Evolutionary conservation across 2,113 vertebrate genomes (phyloP).

Genomic region (Glaucomys volans): DNA sequence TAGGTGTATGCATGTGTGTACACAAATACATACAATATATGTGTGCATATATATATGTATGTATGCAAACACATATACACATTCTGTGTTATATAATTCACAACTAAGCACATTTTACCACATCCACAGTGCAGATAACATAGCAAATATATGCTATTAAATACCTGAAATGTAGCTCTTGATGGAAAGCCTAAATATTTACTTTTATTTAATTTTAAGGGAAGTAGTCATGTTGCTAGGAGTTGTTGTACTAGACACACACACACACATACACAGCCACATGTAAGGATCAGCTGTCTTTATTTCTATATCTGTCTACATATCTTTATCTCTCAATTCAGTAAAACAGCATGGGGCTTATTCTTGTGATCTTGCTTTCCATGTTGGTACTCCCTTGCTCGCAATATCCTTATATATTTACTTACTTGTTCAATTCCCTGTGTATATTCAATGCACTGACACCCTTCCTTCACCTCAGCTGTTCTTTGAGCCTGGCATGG

Average conservation of each 20-base stretch:
- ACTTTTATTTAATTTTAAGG: neutral
- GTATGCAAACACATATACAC: neutral
- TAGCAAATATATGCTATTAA: neutral
- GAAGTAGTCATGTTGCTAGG: neutral
- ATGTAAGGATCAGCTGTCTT: neutral
- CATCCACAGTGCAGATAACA: neutral
- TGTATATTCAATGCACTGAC: too few species aligned
- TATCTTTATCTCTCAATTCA: too few species aligned
- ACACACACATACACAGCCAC: neutral
- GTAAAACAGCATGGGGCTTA: fast-evolving
- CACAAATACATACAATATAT: neutral
- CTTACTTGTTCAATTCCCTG: neutral
- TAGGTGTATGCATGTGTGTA: too few species aligned
- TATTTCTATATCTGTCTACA: neutral
- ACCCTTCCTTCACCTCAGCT: neutral
- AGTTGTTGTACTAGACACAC: neutral
- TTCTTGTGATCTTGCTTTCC: neutral
- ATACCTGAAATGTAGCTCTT: neutral
- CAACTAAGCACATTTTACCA: neutral
- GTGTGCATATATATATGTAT: neutral
- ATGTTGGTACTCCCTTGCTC: neutral
- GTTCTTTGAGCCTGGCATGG: neutral
- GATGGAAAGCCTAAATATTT: neutral
- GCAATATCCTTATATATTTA: neutral
- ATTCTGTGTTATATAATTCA: neutral